Base-by-base conservation (phyloP, 2,113 vertebrate genomes). In the Callospermophilus lateralis region DNA sequence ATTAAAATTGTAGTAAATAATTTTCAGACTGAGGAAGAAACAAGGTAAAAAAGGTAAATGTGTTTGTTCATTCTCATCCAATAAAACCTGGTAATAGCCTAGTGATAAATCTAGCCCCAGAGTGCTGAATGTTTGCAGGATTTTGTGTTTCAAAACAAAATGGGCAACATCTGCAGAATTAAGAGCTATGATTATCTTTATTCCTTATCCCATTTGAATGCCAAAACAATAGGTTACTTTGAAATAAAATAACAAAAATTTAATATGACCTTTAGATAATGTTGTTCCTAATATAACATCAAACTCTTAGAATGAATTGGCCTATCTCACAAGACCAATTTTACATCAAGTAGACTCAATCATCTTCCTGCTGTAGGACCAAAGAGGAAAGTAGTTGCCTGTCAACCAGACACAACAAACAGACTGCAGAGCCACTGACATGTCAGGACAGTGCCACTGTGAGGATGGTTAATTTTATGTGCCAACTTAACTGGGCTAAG, bases 181-280 rank as follows among this genome's bases (percentile, higher is more conserved):
- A 95, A 84, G 79, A 92, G 70, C 83, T 79, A 42, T 30, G 20
- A 15, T 55, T 94, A 53, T 42, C 20, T 95, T 94, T 89, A 67
- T 77, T 42, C 13, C 26, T 87, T 91, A 94, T 89, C 84, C 58
- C 78, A 42, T n/a, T 45, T 93, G 88, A 91, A 92, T 73, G 70
- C 13, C 86, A 92, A 97, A 95, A 96, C 58, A 94, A 93, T 96
- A 97, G 61, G 51, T 96, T 93, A 55, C 84, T 96, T 93, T 79
- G 48, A 93, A 97, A 94, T 89, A 42, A 93, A 96, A 84, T 94
- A 94, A 84, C 67, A 95, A 89, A 86, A 83, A 95, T 53, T 68
- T 92, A 95, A 84, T 96, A 94, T 94, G 79, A 93, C 68, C 92
- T 96, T 96, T 92, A 67, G 32, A 81, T 95, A 96, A 86, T 61